These are phyloP conservation scores for Tachycineta bicolor DNA, from an alignment of 2,113 vertebrate species.

Conservation along the genomic window DNA sequence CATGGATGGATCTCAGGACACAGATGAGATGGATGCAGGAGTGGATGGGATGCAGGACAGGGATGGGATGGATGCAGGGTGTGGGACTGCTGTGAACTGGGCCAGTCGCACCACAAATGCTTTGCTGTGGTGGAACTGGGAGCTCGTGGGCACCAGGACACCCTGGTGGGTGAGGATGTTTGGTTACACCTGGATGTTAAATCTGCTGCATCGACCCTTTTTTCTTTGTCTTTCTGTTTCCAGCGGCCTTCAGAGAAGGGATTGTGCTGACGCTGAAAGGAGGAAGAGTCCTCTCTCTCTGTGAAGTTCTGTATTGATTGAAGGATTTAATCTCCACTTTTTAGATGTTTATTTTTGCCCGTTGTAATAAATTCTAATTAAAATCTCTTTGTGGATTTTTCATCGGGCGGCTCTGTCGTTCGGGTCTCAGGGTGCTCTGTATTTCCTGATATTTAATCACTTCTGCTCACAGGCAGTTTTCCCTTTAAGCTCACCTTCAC, in stretches of 20 bases:
- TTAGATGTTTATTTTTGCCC: neutral
- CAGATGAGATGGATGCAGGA: no score
- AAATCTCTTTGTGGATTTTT: slow-evolving; percentile 10
- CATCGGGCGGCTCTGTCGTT: neutral
- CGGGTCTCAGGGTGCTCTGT: neutral
- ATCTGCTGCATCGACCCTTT: neutral
- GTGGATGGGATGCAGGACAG: neutral
- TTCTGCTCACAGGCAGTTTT: neutral
- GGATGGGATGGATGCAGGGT: neutral
- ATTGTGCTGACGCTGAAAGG: neutral
- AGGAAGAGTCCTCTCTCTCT: neutral
- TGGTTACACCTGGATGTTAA: neutral
- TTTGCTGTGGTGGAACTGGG: neutral
- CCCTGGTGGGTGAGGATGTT: neutral
- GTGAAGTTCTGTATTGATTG: neutral
- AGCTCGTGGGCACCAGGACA: neutral
- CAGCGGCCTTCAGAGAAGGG: neutral
- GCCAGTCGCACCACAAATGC: neutral
- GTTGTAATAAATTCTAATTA: slow-evolving; percentile 37
- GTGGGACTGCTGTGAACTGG: neutral
- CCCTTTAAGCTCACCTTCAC: neutral
- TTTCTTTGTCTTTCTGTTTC: neutral
- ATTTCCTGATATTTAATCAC: slow-evolving; percentile 30
- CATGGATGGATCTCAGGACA: no score
- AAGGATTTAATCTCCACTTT: slow-evolving; percentile 25